Base-by-base conservation (phyloP, 2,888 invertebrate genomes). In the Coelinius sp. region DNA sequence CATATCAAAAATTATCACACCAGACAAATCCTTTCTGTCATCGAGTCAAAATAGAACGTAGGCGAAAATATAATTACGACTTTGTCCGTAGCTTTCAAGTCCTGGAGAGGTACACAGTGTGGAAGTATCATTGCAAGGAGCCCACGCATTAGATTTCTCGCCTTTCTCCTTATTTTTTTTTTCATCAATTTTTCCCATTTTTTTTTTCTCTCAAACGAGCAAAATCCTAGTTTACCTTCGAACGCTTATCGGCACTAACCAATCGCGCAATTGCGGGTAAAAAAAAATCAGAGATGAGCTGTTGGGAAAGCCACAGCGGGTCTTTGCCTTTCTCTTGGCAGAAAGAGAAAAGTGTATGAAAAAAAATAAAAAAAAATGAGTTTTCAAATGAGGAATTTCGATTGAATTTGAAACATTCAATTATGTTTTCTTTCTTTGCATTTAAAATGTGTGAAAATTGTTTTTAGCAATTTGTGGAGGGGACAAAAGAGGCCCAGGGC, bases 131-230 rank as follows among this genome's bases (percentile, higher is more conserved):
- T 25, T 24, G 27, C 56, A 56, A 56, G 56, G 56, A 56, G 59
- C 75, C 74, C 75, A 76, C 76, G 75, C 75, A 56, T 78, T 73
- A 76, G 73, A 78, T 78, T 76, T 78, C 78, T 79, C 78, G 76
- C 78, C 78, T 79, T 79, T 79, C 78, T 79, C 78, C 76, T 72
- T 17, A 73, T 65, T 75, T 71, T 71, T 71, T 71, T 68, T 68
- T 59, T 20, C 31, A 14, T 35, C 17, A 59, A 31, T 35, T 59
- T 59, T 17, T 20, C 35, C 14, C 12, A 14, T 20, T 35, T 10
- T 17, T 56, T 17, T n/a, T 27, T 2, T 8, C 12, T 14, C 20
- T 20, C 46, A 1, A 49, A 49, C 20, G 8, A 49, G 46, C 46
- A 25, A 53, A 53, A 53, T 53, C 53, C 53, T 25, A 49, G 20